Percentiles rank a stretch among this genome's conserved stretches.
phyloP scores from a whole-genome alignment of 2,113 vertebrate species.

The Python bivittatus region DNA sequence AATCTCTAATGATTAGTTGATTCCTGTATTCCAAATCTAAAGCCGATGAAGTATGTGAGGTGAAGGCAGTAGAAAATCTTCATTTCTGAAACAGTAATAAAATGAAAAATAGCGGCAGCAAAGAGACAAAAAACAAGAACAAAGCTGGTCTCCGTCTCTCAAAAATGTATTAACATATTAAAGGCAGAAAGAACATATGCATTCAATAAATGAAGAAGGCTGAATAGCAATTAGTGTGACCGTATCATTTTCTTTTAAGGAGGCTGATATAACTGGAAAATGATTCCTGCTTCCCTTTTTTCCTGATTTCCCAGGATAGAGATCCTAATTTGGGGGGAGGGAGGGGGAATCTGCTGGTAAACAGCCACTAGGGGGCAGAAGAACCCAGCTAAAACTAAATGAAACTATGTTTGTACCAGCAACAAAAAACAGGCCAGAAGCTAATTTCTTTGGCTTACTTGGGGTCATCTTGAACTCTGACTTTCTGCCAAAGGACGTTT shows the following conservation, averaged over 20 bases:
- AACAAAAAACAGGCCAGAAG: background rate
- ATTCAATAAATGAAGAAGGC: background rate
- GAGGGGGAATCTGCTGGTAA: background rate
- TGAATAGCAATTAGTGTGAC: background rate
- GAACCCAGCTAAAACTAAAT: background rate
- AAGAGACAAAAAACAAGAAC: background rate
- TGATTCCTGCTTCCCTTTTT: background rate
- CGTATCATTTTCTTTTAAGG: background rate
- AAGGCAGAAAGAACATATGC: background rate
- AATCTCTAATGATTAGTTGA: background rate
- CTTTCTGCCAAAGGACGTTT: background rate
- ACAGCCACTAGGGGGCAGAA: constrained; percentile 68
- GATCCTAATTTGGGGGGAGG: fast-evolving
- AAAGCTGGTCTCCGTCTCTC: background rate
- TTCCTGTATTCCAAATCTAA: background rate
- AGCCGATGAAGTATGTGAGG: background rate
- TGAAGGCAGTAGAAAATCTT: background rate
- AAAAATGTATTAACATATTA: background rate
- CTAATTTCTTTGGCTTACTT: constrained; percentile 3
- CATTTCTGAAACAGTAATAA: background rate
- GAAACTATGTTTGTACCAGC: background rate
- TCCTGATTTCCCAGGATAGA: background rate
- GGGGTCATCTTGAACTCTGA: background rate
- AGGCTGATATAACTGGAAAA: background rate
- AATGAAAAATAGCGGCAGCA: background rate